phyloP scores from a whole-genome alignment of 2,797 vertebrate species.

The Spondyliosoma cantharus region DNA sequence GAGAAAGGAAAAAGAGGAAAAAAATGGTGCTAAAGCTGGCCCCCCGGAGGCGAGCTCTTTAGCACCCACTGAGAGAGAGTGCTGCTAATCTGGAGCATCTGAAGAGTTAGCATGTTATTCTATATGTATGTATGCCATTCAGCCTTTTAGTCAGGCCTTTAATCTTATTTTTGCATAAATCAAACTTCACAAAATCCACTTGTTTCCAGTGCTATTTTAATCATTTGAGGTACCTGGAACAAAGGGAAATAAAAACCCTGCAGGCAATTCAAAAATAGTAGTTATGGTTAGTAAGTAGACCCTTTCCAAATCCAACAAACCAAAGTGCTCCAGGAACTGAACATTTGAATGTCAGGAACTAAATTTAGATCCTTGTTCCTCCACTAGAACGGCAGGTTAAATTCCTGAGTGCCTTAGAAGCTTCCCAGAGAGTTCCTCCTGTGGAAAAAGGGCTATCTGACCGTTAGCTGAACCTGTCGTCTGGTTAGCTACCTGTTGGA shows the following conservation, averaged over 20 bases:
- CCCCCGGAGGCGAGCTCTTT: conserved; percentile 45
- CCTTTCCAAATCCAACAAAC: not conserved
- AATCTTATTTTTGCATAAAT: conserved; percentile 55
- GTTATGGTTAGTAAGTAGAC: not conserved
- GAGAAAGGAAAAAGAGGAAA: conserved; percentile 50
- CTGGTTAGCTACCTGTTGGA: not conserved
- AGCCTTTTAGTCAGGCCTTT: conserved; percentile 26
- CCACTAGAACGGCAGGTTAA: too few relatives aligned
- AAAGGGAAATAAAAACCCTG: not conserved
- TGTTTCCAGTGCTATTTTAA: conserved; percentile 35
- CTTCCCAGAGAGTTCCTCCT: not conserved
- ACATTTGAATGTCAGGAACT: not conserved
- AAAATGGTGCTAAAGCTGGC: conserved; percentile 47
- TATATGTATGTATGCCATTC: conserved; percentile 22
- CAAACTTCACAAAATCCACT: conserved; percentile 28
- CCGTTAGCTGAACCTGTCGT: not conserved
- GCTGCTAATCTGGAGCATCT: conserved; percentile 42
- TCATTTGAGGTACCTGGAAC: not conserved
- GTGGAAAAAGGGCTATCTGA: too few relatives aligned
- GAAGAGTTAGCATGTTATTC: conserved; percentile 45
- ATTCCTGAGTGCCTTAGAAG: not conserved
- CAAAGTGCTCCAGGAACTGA: not conserved
- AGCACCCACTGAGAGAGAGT: conserved; percentile 46
- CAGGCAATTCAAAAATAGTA: not conserved
- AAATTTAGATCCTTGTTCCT: not conserved